Percentiles rank a stretch among this genome's conserved stretches.
These are phyloP conservation scores for Drosophila eohydei DNA, from an alignment of 2,888 invertebrate species.

Conservation along the genomic window DNA sequence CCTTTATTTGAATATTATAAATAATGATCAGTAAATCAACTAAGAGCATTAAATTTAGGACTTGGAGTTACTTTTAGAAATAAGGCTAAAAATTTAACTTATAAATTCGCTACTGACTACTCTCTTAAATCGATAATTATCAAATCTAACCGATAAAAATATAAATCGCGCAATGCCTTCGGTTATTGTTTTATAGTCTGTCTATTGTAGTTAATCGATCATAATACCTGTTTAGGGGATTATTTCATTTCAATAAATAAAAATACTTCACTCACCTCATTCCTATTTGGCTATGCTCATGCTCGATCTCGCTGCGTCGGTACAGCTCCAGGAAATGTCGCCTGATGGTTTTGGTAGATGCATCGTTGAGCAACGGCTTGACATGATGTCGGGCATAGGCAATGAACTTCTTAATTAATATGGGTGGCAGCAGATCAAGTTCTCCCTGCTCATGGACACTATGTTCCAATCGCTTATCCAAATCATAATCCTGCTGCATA, in stretches of 20 bases:
- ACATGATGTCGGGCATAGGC: conserved; percentile 96
- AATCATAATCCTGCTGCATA: conserved; percentile 82
- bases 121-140: background rate
- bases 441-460: conserved; percentile 86
- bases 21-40: background rate
- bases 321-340: conserved; percentile 93
- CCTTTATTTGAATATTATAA: too few relatives aligned
- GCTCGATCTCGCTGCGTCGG: conserved; percentile 75
- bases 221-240: background rate
- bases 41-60: background rate
- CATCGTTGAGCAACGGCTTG: conserved; percentile 90
- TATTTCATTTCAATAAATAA: background rate
- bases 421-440: conserved; percentile 90
- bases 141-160: background rate
- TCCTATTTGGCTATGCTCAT: conserved; percentile 92
- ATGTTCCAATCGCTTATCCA: conserved; percentile 71
- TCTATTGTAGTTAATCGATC: background rate
- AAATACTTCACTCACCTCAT: conserved; percentile 84
- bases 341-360: conserved; percentile 90
- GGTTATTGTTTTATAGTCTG: background rate
- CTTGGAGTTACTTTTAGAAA: too few relatives aligned
- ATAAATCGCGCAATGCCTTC: background rate
- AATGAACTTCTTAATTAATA: conserved; percentile 94
- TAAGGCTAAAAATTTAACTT: too few relatives aligned
- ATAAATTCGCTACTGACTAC: too few relatives aligned